A percentile compares a stretch with the other conserved stretches of the same genome.
These are phyloP conservation scores for Uloborus plumipes DNA, from an alignment of 2,888 invertebrate species.

Conservation along the genomic window DNA sequence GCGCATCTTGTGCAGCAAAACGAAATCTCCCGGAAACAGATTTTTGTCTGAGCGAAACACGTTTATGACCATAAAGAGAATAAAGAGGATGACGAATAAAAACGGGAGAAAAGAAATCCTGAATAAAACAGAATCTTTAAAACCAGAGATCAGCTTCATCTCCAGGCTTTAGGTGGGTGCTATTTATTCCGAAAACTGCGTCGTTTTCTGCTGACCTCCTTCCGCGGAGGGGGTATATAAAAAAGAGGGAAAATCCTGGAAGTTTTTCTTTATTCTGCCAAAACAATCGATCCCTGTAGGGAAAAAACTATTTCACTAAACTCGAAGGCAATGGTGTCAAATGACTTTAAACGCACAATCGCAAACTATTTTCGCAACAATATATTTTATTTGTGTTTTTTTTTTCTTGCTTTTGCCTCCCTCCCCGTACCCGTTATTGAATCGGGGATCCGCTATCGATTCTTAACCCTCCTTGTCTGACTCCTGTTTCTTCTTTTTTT, in stretches of 20 bases:
- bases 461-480: background rate
- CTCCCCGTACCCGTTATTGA: background rate
- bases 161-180: conserved; percentile 45
- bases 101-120: conserved; percentile 15
- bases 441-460: conserved; percentile 21
- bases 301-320: conserved; percentile 25
- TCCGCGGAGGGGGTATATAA: conserved; percentile 6
- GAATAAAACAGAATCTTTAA: conserved; percentile 24
- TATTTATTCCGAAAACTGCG: conserved; percentile 43
- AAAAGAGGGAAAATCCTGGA: conserved; percentile 15
- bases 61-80: conserved; percentile 42
- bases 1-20: conserved; percentile 25
- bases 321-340: conserved; percentile 40
- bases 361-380: conserved; percentile 44
- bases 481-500: background rate
- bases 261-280: conserved; percentile 9
- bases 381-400: conserved; percentile 12
- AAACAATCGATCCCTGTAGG: conserved; percentile 22
- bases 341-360: conserved; percentile 48
- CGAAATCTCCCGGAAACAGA: conserved; percentile 40
- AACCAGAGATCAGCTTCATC: conserved; percentile 52
- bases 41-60: conserved; percentile 33
- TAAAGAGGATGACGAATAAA: conserved; percentile 5
- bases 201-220: conserved; percentile 32
- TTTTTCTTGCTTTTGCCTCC: background rate